phyloP scores from a whole-genome alignment of 2,888 invertebrate genomes.

The Neuroscelio doddi region DNA sequence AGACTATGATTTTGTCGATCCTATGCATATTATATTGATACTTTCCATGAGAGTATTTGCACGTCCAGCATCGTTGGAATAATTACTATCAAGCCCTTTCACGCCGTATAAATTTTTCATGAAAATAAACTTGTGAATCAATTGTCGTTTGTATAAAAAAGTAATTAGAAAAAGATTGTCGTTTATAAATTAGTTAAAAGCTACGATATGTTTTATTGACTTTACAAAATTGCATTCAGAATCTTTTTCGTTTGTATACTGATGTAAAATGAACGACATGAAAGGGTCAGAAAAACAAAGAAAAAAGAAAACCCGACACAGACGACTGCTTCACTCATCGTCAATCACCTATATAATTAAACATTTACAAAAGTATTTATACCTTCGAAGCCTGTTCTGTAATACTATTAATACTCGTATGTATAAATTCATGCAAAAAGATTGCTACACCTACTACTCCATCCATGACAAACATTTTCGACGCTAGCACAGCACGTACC shows the following conservation, averaged over 20 bases:
- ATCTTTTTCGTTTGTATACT: too few species aligned
- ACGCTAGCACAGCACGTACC: conserved; percentile 27
- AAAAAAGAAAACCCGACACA: conserved; percentile 6
- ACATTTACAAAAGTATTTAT: conserved; percentile 46
- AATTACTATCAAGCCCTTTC: background rate
- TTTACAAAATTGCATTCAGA: conserved; percentile 1
- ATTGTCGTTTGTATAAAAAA: background rate
- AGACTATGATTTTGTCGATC: conserved; percentile 24
- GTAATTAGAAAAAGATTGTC: too few species aligned
- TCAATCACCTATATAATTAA: conserved; percentile 9
- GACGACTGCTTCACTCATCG: background rate
- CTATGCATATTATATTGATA: conserved; percentile 6
- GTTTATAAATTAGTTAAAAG: background rate
- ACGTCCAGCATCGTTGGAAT: conserved; percentile 25
- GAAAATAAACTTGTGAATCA: too few species aligned
- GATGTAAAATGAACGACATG: background rate
- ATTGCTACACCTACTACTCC: conserved; percentile 48
- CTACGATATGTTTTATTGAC: conserved; percentile 4
- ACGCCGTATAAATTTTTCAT: background rate
- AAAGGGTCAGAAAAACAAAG: conserved; percentile 1
- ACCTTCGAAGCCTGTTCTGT: conserved; percentile 46
- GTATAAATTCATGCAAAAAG: conserved; percentile 57
- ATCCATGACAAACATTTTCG: conserved; percentile 38
- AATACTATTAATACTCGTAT: conserved; percentile 53
- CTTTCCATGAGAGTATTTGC: conserved; percentile 27